Conservation (phyloP, 2,797 vertebrate species). For the Arnoldichthys spilopterus region DNA sequence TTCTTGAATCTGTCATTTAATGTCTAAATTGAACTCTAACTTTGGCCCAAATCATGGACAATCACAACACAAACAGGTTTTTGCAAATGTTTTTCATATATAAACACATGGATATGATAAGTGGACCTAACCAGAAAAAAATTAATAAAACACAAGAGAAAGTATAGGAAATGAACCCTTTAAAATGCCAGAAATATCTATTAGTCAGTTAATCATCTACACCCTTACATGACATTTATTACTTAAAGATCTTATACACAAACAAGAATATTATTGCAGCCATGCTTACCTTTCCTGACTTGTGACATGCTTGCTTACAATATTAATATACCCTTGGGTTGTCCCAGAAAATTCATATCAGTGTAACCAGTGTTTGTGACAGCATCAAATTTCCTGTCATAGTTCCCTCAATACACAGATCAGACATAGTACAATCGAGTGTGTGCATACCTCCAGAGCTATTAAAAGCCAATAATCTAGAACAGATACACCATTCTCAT, state of each 20-base stretch:
- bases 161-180: neutral
- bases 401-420: neutral
- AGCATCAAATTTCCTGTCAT: neutral
- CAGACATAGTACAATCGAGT: neutral
- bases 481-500: slow-evolving; percentile 22
- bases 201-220: neutral
- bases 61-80: too few relatives aligned
- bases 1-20: neutral
- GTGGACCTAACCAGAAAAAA: too few relatives aligned
- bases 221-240: neutral
- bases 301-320: neutral
- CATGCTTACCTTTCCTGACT: neutral
- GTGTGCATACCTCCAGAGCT: neutral
- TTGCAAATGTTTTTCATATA: too few relatives aligned
- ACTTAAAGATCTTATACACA: neutral
- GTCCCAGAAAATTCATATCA: neutral
- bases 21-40: neutral
- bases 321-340: slow-evolving; percentile 10
- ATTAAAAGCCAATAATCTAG: slow-evolving; percentile 6
- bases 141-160: too few relatives aligned
- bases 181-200: neutral
- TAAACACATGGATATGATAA: too few relatives aligned
- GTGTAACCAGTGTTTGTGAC: neutral
- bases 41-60: too few relatives aligned
- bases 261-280: neutral